A percentile compares a stretch with the other conserved stretches of the same genome.
Evolutionary conservation across 2,113 vertebrate genomes (phyloP).

Genomic region (Trogon melanurus): DNA sequence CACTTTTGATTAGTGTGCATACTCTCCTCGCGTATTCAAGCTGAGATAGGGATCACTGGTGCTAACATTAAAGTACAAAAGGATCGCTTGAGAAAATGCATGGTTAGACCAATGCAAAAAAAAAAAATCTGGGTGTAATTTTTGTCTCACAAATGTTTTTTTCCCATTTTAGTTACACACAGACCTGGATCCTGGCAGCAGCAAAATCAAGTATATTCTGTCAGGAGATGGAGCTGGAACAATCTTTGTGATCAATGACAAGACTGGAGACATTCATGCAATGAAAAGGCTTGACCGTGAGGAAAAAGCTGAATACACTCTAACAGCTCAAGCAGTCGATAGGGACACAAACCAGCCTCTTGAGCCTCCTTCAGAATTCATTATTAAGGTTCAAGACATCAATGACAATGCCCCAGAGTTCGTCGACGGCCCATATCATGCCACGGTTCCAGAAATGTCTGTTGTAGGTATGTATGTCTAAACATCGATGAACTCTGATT

Average conservation of each 20-base stretch:
- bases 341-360: slow-evolving; percentile 90
- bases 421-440: slow-evolving; percentile 90
- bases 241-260: slow-evolving; percentile 97
- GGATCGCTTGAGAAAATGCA: not conserved
- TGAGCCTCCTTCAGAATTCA: slow-evolving; percentile 97
- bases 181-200: slow-evolving; percentile 90
- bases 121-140: not conserved
- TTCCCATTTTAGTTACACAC: slow-evolving; percentile 89
- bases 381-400: slow-evolving; percentile 99
- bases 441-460: slow-evolving; percentile 95
- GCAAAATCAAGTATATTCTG: slow-evolving; percentile 94
- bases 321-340: slow-evolving; percentile 94
- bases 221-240: slow-evolving; percentile 96
- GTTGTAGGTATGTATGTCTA: slow-evolving; percentile 86
- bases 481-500: not conserved
- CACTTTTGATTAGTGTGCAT: slow-evolving; percentile 42
- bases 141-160: slow-evolving; percentile 21
- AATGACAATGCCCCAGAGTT: slow-evolving; percentile 98
- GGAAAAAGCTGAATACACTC: slow-evolving; percentile 96
- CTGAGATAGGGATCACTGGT: slow-evolving; percentile 2
- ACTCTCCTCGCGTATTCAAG: not conserved
- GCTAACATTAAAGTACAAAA: not conserved
- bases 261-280: slow-evolving; percentile 97
- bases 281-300: slow-evolving; percentile 98
- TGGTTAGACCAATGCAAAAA: not conserved